Percentiles rank a stretch among this genome's conserved stretches.
phyloP scores from a whole-genome alignment of 1,140 invertebrate species.

The Aporrectodea caliginosa region DNA sequence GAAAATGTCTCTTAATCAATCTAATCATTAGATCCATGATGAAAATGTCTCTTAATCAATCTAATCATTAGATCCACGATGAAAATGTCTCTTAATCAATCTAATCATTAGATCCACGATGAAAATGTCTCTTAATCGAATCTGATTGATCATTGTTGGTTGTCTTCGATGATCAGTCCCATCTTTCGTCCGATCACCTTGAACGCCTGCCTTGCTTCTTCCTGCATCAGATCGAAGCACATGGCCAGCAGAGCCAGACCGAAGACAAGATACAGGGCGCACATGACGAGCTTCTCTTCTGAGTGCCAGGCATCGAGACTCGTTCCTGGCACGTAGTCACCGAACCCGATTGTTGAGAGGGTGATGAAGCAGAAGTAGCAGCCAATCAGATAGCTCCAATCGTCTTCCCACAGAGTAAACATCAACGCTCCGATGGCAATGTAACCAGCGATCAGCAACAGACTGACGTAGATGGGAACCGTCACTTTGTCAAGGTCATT shows the following conservation, averaged over 20 bases:
- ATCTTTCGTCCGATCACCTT: slow-evolving; percentile 61
- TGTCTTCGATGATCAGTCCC: slow-evolving; percentile 47
- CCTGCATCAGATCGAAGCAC: slow-evolving; percentile 91
- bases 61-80: no score
- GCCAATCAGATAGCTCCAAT: slow-evolving; percentile 84
- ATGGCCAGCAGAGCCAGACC: slow-evolving; percentile 96
- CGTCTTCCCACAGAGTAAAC: slow-evolving; percentile 65
- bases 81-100: no score
- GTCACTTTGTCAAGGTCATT: slow-evolving; percentile 35
- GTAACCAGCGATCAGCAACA: slow-evolving; percentile 79
- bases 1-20: no score
- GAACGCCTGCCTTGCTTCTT: slow-evolving; percentile 74
- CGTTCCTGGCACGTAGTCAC: no score
- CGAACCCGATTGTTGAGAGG: no score
- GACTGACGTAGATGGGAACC: slow-evolving; percentile 73
- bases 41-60: no score
- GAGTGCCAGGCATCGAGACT: slow-evolving; percentile 58
- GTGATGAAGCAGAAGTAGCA: slow-evolving; percentile 93
- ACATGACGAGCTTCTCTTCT: slow-evolving; percentile 46
- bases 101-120: no score
- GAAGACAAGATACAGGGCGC: slow-evolving; percentile 63
- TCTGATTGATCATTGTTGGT: no score
- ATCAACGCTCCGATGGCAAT: slow-evolving; percentile 79
- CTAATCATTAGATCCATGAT: no score
- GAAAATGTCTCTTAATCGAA: no score